Conservation (phyloP, 1,140 invertebrate species). For the Lethocerus indicus region DNA sequence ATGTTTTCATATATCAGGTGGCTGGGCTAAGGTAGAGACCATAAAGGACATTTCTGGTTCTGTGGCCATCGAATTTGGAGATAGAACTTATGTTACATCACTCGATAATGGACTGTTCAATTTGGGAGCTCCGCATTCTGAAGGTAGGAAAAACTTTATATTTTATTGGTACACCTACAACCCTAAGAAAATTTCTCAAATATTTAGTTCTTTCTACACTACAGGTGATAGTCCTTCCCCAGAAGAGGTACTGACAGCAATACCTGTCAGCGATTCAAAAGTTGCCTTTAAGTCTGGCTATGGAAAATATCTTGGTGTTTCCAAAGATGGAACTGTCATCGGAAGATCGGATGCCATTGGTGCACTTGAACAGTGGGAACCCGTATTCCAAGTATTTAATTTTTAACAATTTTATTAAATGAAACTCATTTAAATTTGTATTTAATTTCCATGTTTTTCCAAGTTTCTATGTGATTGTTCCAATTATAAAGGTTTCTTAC, state of each 20-base stretch:
- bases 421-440: too few species aligned
- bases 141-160: conserved; percentile 27
- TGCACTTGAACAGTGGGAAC: conserved; percentile 85
- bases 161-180: neutral
- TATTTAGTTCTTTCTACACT: neutral
- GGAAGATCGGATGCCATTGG: conserved; percentile 88
- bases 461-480: too few species aligned
- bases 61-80: conserved; percentile 74
- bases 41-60: conserved; percentile 69
- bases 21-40: conserved; percentile 64
- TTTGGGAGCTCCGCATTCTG: conserved; percentile 65
- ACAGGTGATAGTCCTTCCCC: conserved; percentile 68
- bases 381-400: conserved; percentile 63
- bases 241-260: conserved; percentile 85
- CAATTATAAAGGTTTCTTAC: too few species aligned
- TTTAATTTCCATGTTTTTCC: too few species aligned
- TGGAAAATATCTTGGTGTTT: conserved; percentile 79
- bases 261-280: conserved; percentile 68
- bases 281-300: conserved; percentile 91
- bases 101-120: conserved; percentile 89
- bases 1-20: conserved; percentile 31
- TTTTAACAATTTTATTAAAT: too few species aligned
- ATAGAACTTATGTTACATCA: conserved; percentile 65
- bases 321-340: conserved; percentile 60
- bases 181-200: neutral